Conservation (phyloP, 2,113 vertebrate species). For the Tautogolabrus adspersus region DNA sequence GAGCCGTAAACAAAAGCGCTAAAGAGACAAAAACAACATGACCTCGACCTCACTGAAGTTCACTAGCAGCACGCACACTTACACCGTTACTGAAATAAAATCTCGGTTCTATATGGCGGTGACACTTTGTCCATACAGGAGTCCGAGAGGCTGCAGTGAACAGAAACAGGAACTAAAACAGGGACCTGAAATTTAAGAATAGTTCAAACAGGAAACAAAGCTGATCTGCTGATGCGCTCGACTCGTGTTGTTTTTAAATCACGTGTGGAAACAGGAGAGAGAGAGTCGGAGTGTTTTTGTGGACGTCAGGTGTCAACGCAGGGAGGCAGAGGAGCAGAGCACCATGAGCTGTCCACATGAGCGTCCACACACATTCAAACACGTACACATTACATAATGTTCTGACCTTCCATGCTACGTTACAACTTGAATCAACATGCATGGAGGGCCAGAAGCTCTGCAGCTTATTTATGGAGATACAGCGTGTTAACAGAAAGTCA, state of each 20-base stretch:
- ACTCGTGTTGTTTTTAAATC: not conserved
- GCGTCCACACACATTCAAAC: not conserved
- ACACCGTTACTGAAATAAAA: not conserved
- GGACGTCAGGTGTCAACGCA: not conserved
- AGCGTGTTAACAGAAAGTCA: not conserved
- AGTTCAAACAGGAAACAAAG: conserved; percentile 48
- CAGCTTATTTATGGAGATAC: not conserved
- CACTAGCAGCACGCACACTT: not conserved
- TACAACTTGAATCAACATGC: conserved; percentile 21
- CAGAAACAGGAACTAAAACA: conserved; percentile 5
- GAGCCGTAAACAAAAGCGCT: not conserved
- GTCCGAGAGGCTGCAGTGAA: not conserved
- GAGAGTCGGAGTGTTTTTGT: not conserved
- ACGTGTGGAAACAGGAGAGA: conserved; percentile 1
- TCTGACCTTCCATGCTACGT: conserved; percentile 4
- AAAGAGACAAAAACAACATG: not conserved
- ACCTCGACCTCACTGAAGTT: not conserved
- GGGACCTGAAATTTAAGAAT: not conserved
- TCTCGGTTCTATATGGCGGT: not conserved
- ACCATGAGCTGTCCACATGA: conserved; percentile 8
- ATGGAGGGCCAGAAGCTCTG: conserved; percentile 1
- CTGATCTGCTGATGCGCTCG: conserved; percentile 29
- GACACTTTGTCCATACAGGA: not conserved
- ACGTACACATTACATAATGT: conserved; percentile 18
- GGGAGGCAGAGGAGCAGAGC: not conserved